These are phyloP conservation scores for Labeo calbasu DNA, from an alignment of 2,797 vertebrate species.

Conservation along the genomic window DNA sequence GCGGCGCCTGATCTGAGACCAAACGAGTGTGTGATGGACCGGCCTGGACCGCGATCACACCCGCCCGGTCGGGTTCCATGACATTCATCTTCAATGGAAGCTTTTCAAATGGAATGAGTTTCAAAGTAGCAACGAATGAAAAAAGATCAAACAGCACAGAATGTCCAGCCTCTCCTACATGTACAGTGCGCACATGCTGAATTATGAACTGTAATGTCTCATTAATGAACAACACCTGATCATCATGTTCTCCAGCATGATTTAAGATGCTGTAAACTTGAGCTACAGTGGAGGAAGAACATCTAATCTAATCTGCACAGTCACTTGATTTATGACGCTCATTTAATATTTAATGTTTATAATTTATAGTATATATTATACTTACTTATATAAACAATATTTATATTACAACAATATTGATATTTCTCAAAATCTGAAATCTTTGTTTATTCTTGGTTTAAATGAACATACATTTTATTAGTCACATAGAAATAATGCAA, in stretches of 20 bases:
- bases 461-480: no score
- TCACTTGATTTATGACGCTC: neutral
- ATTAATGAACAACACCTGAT: neutral
- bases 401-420: neutral
- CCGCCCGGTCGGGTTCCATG: constrained; percentile 29
- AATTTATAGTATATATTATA: no score
- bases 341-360: neutral
- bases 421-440: neutral
- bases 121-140: neutral
- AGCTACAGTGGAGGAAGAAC: neutral
- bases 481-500: neutral
- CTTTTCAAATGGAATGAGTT: constrained; percentile 23
- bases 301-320: neutral
- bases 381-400: no score
- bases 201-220: neutral
- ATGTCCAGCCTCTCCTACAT: neutral
- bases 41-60: neutral
- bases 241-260: neutral
- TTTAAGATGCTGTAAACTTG: neutral
- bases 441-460: no score
- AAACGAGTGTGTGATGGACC: constrained; percentile 35
- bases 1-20: constrained; percentile 43
- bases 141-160: neutral
- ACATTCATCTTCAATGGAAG: constrained; percentile 22
- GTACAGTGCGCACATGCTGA: neutral